Evolutionary conservation across 2,888 invertebrate species (phyloP), one percentile per base, ranked within the genome.

Genomic region (Watsonalla binaria): DNA sequence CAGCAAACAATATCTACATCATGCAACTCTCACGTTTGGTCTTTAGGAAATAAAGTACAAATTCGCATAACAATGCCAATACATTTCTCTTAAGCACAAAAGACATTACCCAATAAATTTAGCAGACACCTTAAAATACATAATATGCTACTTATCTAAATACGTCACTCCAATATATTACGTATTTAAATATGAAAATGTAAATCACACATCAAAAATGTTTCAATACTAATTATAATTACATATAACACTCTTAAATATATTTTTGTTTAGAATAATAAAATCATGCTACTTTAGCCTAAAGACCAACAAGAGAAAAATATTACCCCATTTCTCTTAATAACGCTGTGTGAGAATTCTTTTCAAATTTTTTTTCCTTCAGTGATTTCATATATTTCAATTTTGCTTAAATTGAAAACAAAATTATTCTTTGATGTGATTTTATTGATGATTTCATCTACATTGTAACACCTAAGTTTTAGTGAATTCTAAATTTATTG

Each of bases 11-110:
- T 82, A 81, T 65, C 78, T 72, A 78, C 64, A 77, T 66, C 90
- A 90, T 90, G 90, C 90, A 88, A 80, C 72, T 87, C 86, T 89
- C 85, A 84, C 86, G 89, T 90, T 90, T 90, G 90, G 89, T 90
- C 90, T 90, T 90, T 89, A 90, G 90, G 88, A 83, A 81, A 83
- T 76, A 82, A 78, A 78, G 61, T 74, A 81, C 65, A 82, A 68
- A 77, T 63, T 73, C 51, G 74, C 74, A 78, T 66, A 76, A 76
- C 68, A 74, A 62, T 72, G 55, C 70, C 65, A 70, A 68, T 67
- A 61, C 68, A 71, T 60, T 55, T 54, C 50, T 58, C 57, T 59
- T 68, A 80, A 83, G 80, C 82, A 74, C 68, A 74, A 68, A 59
- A 49, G 59, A 78, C 76, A 84, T 82, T 82, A 89, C 90, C 90